Conservation (phyloP, 2,888 invertebrate species). For the Endomychus coccineus region DNA sequence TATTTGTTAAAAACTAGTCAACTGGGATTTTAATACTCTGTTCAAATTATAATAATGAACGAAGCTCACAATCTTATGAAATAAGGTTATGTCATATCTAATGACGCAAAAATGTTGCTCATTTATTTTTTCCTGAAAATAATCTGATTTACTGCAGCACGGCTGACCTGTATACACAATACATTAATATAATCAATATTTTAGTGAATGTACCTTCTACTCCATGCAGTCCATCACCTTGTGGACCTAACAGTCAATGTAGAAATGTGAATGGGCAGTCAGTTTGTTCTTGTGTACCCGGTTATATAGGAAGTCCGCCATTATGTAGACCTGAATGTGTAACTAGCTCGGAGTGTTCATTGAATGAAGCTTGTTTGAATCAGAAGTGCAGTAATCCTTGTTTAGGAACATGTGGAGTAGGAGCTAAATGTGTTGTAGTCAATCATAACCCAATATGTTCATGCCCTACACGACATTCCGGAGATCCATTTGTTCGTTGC, state of each 20-base stretch:
- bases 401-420: conserved; percentile 49
- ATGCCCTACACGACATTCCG: conserved; percentile 48
- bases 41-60: too few relatives aligned
- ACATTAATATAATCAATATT: conserved; percentile 3
- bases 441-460: conserved; percentile 54
- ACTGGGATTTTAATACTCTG: too few relatives aligned
- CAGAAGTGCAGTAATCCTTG: conserved; percentile 57
- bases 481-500: conserved; percentile 63
- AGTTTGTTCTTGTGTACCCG: conserved; percentile 51
- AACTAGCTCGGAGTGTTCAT: conserved; percentile 50
- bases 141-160: too few relatives aligned
- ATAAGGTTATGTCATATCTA: too few relatives aligned
- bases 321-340: conserved; percentile 54
- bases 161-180: neutral
- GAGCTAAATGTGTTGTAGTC: conserved; percentile 50
- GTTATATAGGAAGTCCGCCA: conserved; percentile 51
- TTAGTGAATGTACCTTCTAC: neutral
- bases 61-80: too few relatives aligned
- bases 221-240: conserved; percentile 50
- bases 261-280: conserved; percentile 48
- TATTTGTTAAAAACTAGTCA: too few relatives aligned
- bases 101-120: too few relatives aligned
- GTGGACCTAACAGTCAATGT: conserved; percentile 52
- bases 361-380: conserved; percentile 51
- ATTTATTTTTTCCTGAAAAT: too few relatives aligned